Base-by-base conservation (phyloP, 2,888 invertebrate species). In the Mesorhabditis spiculigera region DNA sequence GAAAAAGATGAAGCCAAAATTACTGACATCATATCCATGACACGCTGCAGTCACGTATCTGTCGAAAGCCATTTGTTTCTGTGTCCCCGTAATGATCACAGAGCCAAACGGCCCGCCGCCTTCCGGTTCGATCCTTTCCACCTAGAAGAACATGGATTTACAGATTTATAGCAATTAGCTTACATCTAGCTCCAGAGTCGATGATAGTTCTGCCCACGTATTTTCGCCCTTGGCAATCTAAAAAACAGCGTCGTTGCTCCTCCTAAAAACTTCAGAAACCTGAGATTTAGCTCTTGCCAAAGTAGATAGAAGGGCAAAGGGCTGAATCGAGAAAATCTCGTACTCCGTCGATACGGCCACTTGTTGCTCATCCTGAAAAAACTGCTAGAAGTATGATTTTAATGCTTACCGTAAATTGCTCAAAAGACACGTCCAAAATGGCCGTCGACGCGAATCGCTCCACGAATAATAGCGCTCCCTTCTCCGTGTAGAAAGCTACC, bases 171-270 rank as follows among this genome's bases (percentile, higher is more conserved):
- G 28, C 28, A 28, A 28, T 28, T 28, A 28, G 28, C 28, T 28
- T 28, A 28, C 28, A 28, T 28, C 74, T 42, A 82, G 63, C 65
- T 80, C 78, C 8, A 81, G 66, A 6, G 71, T 70, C n/a, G 78
- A 75, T 16, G 78, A 81, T 50, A 83, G 71, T 58, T 81, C 74
- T 10, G 72, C 61, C 5, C 77, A 73, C 5, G 75, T 79, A 63
- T 76, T 75, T 61, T 76, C 76, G 5, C 76, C 76, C 68, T 75
- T 77, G 5, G 83, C 83, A 42, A 82, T 77, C 71, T 80, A 43
- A 10, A 73, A 69, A 79, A 1, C 28, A 28, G 28, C 28, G 28
- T 28, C 3, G 28, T 28, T 28, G 1, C 28, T 28, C 28, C 28
- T 28, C 28, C 28, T 28, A 28, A 28, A 28, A 28, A 28, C n/a